A percentile compares a stretch with the other conserved stretches of the same genome.
phyloP scores from a whole-genome alignment of 2,113 vertebrate species.

The Urocolius indicus region DNA sequence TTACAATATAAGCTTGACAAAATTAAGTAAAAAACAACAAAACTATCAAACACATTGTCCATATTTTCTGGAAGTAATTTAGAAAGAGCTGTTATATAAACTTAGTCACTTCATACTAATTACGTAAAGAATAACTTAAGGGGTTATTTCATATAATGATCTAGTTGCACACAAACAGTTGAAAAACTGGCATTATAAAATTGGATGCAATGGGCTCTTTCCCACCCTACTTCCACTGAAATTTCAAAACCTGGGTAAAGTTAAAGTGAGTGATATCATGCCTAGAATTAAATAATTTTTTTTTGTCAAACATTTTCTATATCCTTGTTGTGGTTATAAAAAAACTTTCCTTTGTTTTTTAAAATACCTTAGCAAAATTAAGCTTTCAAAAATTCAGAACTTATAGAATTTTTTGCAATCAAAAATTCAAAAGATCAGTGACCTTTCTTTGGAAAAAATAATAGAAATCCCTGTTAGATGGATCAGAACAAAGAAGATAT shows the following conservation, averaged over 20 bases:
- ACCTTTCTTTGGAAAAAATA: background rate
- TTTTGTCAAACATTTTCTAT: background rate
- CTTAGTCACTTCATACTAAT: background rate
- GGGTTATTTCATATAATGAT: background rate
- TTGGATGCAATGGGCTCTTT: rapidly evolving
- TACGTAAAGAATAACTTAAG: background rate
- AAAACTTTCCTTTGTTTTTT: background rate
- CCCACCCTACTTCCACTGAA: background rate
- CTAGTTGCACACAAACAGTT: background rate
- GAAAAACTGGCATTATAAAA: background rate
- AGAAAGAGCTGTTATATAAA: background rate
- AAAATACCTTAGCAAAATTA: background rate
- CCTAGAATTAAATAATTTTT: background rate
- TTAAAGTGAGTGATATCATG: background rate
- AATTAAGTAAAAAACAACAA: background rate
- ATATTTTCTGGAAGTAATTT: background rate
- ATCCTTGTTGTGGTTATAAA: background rate
- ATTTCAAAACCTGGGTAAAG: background rate
- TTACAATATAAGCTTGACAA: background rate
- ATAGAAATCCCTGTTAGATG: background rate
- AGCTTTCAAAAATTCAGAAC: background rate
- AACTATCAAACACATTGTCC: background rate
- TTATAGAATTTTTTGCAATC: background rate
- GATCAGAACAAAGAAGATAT: background rate
- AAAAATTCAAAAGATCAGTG: background rate